Evolutionary conservation across 30 jellyfish, hydroid and myxozoan genomes (phyloP).

Genomic region (Hydractinia symbiolongicarpus): DNA sequence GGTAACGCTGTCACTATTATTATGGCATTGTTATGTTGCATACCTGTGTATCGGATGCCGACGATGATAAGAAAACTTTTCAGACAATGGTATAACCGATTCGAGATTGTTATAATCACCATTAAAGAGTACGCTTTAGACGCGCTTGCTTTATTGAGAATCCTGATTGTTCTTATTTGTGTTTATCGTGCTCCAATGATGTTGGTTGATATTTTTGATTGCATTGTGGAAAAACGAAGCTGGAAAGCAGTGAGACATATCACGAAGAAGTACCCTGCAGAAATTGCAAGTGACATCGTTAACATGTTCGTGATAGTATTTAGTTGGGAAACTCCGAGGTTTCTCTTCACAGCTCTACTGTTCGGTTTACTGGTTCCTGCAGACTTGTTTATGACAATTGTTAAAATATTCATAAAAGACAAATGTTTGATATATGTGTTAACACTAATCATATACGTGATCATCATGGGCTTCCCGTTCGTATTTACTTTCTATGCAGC

Average conservation of each 20-base stretch:
- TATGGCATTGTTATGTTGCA: constrained; percentile 53
- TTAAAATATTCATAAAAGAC: constrained; percentile 25
- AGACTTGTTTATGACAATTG: constrained; percentile 63
- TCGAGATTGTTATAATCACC: constrained; percentile 47
- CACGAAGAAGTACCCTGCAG: constrained; percentile 57
- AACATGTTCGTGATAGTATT: constrained; percentile 28
- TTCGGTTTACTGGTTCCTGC: constrained; percentile 92
- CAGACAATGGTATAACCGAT: constrained; percentile 48
- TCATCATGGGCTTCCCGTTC: constrained; percentile 63
- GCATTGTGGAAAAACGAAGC: constrained; percentile 65
- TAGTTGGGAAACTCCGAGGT: constrained; percentile 96
- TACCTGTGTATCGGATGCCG: constrained; percentile 87
- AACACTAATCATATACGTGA: constrained; percentile 36
- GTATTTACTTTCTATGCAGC: constrained; percentile 54
- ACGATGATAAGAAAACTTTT: constrained; percentile 30
- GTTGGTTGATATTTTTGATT: constrained; percentile 59
- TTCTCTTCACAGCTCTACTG: constrained; percentile 55
- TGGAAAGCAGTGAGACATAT: constrained; percentile 81
- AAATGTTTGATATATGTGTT: constrained; percentile 39
- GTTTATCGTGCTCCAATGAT: constrained; percentile 88
- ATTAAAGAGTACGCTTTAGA: constrained; percentile 58
- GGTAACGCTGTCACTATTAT: constrained; percentile 45
- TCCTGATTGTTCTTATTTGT: constrained; percentile 50
- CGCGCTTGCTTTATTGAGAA: constrained; percentile 47
- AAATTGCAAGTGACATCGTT: constrained; percentile 41